Conservation (phyloP, 2,888 invertebrate genomes). For the Nasonovia ribisnigri region DNA sequence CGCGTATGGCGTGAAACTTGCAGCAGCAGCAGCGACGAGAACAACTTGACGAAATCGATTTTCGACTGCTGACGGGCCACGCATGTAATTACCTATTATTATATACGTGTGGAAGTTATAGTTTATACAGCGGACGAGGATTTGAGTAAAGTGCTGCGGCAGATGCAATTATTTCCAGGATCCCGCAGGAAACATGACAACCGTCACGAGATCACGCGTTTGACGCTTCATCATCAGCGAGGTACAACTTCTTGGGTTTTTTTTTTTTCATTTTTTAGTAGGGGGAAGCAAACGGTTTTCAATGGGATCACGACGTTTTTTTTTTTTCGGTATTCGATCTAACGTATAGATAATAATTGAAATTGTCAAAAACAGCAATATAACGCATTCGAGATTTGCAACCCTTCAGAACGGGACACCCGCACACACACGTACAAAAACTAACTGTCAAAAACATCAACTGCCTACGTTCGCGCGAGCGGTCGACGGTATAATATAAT, state of each 20-base stretch:
- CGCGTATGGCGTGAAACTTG: background rate
- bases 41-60: conserved; percentile 17
- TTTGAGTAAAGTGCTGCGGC: background rate
- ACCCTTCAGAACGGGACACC: conserved; percentile 40
- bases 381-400: conserved; percentile 40
- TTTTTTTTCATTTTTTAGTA: background rate
- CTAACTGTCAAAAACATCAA: conserved; percentile 55
- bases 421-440: background rate
- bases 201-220: background rate
- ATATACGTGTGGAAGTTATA: conserved; percentile 1
- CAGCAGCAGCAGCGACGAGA: background rate
- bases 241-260: background rate
- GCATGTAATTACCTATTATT: background rate
- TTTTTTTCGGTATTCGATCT: conserved; percentile 38
- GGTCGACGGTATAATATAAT: background rate
- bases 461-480: background rate
- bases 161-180: background rate
- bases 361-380: conserved; percentile 63
- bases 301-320: background rate
- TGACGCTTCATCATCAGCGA: background rate
- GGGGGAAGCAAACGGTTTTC: background rate
- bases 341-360: conserved; percentile 57
- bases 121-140: background rate
- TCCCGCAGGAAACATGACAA: background rate
- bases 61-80: background rate